Percentiles rank a stretch among this genome's conserved stretches.
Evolutionary conservation across 2,113 vertebrate genomes (phyloP).

Genomic region (Mustela nigripes): DNA sequence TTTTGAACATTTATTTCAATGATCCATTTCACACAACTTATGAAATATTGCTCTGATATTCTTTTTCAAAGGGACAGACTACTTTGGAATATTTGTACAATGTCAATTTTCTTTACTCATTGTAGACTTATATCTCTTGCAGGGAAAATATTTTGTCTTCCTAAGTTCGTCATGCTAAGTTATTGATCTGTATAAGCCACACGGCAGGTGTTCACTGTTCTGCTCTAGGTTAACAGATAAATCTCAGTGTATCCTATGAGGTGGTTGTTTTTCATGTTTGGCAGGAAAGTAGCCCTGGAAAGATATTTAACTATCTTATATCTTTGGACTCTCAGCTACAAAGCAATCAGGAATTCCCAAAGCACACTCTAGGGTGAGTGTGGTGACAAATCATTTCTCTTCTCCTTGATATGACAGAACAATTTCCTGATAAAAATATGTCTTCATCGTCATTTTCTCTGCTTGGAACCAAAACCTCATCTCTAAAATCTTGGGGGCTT

Average conservation of each 20-base stretch:
- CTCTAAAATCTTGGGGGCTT: not conserved
- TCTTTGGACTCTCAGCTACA: not conserved
- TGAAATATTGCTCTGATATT: not conserved
- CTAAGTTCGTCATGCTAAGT: not conserved
- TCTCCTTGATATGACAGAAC: not conserved
- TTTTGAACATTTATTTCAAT: not conserved
- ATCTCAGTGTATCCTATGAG: not conserved
- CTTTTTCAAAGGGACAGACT: not conserved
- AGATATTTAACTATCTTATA: not conserved
- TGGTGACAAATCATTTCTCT: not conserved
- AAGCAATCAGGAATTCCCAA: not conserved
- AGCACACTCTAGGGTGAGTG: not conserved
- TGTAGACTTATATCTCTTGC: not conserved
- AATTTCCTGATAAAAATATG: not conserved
- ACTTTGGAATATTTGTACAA: not conserved
- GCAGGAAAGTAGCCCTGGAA: not conserved
- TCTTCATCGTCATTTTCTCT: not conserved
- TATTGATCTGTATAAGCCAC: not conserved
- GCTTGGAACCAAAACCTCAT: not conserved
- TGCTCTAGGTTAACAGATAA: not conserved
- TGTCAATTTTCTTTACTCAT: not conserved
- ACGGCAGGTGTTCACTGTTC: not conserved
- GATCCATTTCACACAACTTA: not conserved
- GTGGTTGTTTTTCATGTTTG: not conserved
- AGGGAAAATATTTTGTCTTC: not conserved